Percentiles rank a stretch among this genome's conserved stretches.
Conservation (phyloP, 2,113 vertebrate species). For the Shinisaurus crocodilurus region DNA sequence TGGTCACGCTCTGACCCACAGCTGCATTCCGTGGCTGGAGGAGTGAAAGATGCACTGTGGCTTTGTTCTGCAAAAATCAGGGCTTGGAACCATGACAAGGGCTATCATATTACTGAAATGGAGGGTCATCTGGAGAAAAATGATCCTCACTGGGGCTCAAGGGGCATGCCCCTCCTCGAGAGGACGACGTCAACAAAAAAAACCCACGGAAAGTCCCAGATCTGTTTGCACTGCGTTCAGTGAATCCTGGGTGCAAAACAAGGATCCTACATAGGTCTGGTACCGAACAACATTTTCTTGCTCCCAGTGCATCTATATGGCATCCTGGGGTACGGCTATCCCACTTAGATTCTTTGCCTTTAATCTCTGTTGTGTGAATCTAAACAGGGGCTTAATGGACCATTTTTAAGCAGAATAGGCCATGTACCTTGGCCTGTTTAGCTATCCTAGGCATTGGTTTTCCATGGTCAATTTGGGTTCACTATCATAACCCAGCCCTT, state of each 20-base stretch:
- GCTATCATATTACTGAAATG: conserved; percentile 65
- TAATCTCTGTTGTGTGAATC: neutral
- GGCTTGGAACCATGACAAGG: conserved; percentile 70
- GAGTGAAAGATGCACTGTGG: conserved; percentile 61
- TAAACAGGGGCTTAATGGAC: neutral
- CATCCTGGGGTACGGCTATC: rapidly evolving
- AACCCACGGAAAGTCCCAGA: neutral
- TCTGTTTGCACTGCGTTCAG: neutral
- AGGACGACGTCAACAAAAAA: neutral
- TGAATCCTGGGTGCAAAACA: conserved; percentile 1
- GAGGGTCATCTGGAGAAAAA: conserved; percentile 53
- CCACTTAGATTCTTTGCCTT: neutral
- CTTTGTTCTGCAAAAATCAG: conserved; percentile 68
- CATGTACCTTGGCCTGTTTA: neutral
- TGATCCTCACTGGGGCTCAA: neutral
- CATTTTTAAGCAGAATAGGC: neutral
- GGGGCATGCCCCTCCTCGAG: neutral
- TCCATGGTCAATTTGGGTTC: neutral
- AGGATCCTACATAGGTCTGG: neutral
- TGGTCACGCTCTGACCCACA: conserved; percentile 74
- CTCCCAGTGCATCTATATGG: neutral
- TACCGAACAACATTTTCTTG: rapidly evolving
- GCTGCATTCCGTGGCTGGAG: conserved; percentile 64
- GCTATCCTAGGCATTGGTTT: too few species aligned
- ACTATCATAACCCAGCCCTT: neutral